Evolutionary conservation across 2,888 invertebrate genomes (phyloP), one percentile per base, ranked within the genome.

Genomic region (Octodonta nipae): DNA sequence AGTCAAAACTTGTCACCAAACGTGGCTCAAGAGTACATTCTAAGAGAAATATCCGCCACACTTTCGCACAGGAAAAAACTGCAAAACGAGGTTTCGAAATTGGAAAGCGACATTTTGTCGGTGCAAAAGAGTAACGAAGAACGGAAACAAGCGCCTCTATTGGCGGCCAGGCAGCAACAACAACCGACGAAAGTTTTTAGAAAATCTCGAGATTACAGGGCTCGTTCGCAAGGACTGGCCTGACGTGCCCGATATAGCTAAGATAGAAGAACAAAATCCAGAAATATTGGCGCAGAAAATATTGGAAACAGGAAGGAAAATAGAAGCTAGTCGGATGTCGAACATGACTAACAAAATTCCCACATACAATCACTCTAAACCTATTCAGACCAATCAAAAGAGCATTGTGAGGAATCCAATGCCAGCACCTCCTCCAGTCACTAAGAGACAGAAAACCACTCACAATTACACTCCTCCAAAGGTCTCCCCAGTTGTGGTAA

Each of bases 181-280:
- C 55, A 49, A 38, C 42, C 48, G 10, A 49, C 57, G 6, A 60
- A 48, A 52, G 54, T 44, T 40, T 61, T 68, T 1, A 67, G 84
- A 15, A 75, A 77, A 48, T 70, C 67, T 35, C 64, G 78, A 11
- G 84, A 85, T 46, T 75, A 78, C 46, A 70, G 86, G 11, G 76
- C 81, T 4, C 71, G 87, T 2, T 84, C 86, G 1, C 86, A 87
- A n/a, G 52, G 88, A 88, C 54, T 88, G 88, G 88, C 87, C 87
- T 0, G 86, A 87, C 49, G 81, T 88, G 15, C 87, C 88, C 2
- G 86, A 88, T 47, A 75, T 87, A 31, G 84, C 82, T 2, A 88
- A 87, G 61, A 88, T 88, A 37, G 84, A 88, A 54, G 89, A 89
- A 56, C 86, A 86, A 56, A 88, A 89, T 63, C 88, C 88, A 0